A percentile compares a stretch with the other conserved stretches of the same genome.
Evolutionary conservation across 2,888 invertebrate species (phyloP).

Genomic region (Chloroclystis v-ata): DNA sequence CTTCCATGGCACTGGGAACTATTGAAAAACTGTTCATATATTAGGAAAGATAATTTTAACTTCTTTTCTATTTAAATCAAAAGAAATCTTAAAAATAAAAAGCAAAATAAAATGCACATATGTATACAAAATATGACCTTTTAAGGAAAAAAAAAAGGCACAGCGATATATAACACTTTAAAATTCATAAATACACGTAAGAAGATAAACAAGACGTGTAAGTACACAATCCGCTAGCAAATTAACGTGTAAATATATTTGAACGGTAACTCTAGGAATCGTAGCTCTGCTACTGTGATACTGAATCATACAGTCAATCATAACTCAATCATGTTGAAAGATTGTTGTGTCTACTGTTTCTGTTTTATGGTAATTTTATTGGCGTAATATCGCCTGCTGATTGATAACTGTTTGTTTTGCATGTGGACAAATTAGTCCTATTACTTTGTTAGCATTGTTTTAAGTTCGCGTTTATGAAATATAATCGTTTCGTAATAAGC

Average conservation of each 20-base stretch:
- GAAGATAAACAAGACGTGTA: background rate
- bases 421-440: slow-evolving; percentile 1
- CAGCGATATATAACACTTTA: no score
- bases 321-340: slow-evolving; percentile 9
- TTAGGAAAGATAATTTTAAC: no score
- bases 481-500: background rate
- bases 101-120: no score
- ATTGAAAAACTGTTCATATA: background rate
- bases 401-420: slow-evolving; percentile 11
- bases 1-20: slow-evolving; percentile 1
- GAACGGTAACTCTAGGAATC: slow-evolving; percentile 6
- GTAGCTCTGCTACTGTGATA: slow-evolving; percentile 5
- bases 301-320: slow-evolving; percentile 8
- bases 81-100: no score
- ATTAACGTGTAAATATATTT: slow-evolving; percentile 5
- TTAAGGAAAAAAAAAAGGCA: no score
- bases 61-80: no score
- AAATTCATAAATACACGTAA: background rate
- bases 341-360: slow-evolving; percentile 18
- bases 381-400: slow-evolving; percentile 7
- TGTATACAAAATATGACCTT: no score
- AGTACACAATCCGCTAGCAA: background rate
- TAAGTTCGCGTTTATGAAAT: background rate
- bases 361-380: slow-evolving; percentile 16
- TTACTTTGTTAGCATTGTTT: background rate